Evolutionary conservation across 2,113 vertebrate genomes (phyloP).

Genomic region (Phaethon lepturus): DNA sequence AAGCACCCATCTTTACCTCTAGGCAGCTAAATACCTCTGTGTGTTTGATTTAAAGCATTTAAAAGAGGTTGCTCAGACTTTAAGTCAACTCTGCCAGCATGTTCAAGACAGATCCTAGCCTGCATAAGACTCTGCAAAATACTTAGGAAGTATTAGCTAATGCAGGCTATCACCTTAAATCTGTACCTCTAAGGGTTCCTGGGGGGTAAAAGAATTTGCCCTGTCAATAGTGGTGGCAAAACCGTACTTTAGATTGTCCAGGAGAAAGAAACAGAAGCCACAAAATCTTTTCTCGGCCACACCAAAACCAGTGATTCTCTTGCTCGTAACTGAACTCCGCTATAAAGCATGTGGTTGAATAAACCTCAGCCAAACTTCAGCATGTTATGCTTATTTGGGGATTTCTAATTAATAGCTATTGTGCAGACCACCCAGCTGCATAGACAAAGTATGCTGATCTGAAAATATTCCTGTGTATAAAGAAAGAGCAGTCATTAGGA

Average conservation of each 20-base stretch:
- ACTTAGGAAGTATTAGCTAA: not conserved
- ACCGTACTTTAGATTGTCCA: not conserved
- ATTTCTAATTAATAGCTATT: conserved; percentile 42
- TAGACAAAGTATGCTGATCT: not conserved
- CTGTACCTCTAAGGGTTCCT: not conserved
- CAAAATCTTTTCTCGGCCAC: not conserved
- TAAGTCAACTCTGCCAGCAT: not conserved
- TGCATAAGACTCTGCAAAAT: not conserved
- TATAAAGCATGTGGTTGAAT: conserved; percentile 11
- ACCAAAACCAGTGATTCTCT: not conserved
- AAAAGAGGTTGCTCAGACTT: not conserved
- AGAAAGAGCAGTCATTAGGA: not conserved
- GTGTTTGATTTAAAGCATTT: conserved; percentile 10
- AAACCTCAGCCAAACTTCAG: conserved; percentile 24
- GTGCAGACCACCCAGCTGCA: conserved; percentile 54
- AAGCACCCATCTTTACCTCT: not conserved
- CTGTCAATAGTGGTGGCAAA: not conserved
- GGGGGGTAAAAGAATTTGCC: not conserved
- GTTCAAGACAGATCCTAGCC: not conserved
- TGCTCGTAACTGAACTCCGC: not conserved
- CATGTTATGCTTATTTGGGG: conserved; percentile 48
- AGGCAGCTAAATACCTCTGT: conserved; percentile 16
- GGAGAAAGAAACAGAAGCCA: not conserved
- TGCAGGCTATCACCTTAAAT: not conserved
- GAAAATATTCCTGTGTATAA: conserved; percentile 18